These are phyloP conservation scores for Netelia inedita DNA, from an alignment of 2,888 invertebrate species.

Conservation along the genomic window DNA sequence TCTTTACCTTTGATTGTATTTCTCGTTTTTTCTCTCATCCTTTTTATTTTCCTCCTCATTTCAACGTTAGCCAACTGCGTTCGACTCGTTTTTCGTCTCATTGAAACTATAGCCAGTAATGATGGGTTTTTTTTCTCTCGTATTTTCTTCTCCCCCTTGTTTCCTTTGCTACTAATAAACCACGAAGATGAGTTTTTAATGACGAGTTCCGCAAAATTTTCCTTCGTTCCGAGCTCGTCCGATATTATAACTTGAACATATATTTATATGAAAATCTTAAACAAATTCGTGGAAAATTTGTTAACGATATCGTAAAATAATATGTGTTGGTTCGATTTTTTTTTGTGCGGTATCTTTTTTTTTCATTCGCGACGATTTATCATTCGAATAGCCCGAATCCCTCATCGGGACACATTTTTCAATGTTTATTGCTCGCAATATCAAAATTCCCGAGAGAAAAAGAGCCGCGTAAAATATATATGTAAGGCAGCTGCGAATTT, in stretches of 20 bases:
- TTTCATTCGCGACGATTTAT: background rate
- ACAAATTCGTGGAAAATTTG: background rate
- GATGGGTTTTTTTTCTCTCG: background rate
- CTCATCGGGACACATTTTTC: conserved; percentile 21
- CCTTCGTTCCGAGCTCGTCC: background rate
- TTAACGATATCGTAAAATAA: background rate
- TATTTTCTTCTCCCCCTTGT: background rate
- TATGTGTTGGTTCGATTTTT: background rate
- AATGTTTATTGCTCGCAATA: conserved; percentile 1
- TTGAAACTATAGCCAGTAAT: conserved; percentile 3
- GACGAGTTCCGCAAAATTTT: conserved; percentile 13
- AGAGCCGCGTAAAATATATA: conserved; percentile 27
- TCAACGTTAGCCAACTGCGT: conserved; percentile 28
- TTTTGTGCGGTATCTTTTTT: background rate
- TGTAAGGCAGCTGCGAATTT: conserved; percentile 33
- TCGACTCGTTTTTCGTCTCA: conserved; percentile 14
- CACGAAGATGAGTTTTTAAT: conserved; percentile 45
- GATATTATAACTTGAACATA: too few relatives aligned
- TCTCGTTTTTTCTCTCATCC: background rate
- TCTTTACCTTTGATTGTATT: conserved; percentile 2
- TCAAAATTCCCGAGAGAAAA: background rate
- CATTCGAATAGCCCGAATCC: background rate
- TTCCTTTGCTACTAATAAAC: conserved; percentile 10
- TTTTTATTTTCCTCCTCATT: conserved; percentile 19
- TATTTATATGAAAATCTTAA: background rate